phyloP scores from a whole-genome alignment of 1,140 invertebrate genomes.

The Macrosteles quadrilineatus region DNA sequence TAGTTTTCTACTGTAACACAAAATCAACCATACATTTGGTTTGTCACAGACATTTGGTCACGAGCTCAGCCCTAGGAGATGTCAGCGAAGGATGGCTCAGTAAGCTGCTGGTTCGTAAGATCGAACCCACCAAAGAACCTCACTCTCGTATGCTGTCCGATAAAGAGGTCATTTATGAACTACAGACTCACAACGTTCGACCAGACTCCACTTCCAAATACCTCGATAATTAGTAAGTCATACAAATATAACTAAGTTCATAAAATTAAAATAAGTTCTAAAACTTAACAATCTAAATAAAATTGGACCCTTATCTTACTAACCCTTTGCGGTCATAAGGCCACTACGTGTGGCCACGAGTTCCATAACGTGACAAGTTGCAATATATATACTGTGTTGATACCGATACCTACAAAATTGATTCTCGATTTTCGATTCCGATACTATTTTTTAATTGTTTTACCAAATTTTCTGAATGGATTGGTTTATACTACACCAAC shows the following conservation, averaged over 20 bases:
- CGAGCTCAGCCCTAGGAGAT: conserved; percentile 2
- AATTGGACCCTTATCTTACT: too few species aligned
- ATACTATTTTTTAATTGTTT: too few species aligned
- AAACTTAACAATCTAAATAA: neutral
- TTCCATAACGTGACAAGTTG: too few species aligned
- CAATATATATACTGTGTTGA: too few species aligned
- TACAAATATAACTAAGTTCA: too few species aligned
- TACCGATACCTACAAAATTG: too few species aligned
- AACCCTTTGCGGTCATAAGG: too few species aligned
- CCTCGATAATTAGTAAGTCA: conserved; percentile 83
- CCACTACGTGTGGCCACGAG: too few species aligned
- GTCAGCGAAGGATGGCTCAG: conserved; percentile 80
- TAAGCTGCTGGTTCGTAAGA: conserved; percentile 84
- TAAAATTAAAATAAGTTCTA: neutral
- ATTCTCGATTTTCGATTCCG: too few species aligned
- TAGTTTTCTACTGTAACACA: neutral
- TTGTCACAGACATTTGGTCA: conserved; percentile 14
- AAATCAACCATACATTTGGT: neutral
- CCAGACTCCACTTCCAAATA: conserved; percentile 85
- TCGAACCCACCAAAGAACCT: conserved; percentile 92
- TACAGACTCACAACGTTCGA: conserved; percentile 92
- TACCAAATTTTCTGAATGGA: too few species aligned
- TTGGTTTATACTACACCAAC: too few species aligned
- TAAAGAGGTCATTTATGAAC: conserved; percentile 91
- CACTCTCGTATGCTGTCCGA: conserved; percentile 93